Evolutionary conservation across 2,888 invertebrate species (phyloP).

Genomic region (Pammene fasciana): DNA sequence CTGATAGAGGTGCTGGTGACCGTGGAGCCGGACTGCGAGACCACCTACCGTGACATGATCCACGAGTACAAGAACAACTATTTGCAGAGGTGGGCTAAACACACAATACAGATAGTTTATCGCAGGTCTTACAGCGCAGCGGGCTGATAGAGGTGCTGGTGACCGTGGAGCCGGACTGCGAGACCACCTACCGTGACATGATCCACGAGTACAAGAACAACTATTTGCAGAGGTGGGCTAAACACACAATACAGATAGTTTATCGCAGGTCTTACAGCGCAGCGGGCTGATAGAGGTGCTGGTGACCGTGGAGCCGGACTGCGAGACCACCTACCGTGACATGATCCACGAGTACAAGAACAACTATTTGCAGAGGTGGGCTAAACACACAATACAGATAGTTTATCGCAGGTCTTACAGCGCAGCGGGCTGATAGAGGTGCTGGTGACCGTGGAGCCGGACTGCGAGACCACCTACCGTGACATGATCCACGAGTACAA

Average conservation of each 20-base stretch:
- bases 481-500: conserved; percentile 94
- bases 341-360: conserved; percentile 93
- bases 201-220: conserved; percentile 91
- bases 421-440: conserved; percentile 92
- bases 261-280: conserved; percentile 88
- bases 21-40: conserved; percentile 93
- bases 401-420: conserved; percentile 87
- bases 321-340: conserved; percentile 92
- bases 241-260: too few species aligned
- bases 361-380: conserved; percentile 86
- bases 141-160: conserved; percentile 91
- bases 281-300: conserved; percentile 93
- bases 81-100: conserved; percentile 83
- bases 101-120: too few species aligned
- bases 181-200: conserved; percentile 92
- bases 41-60: conserved; percentile 93
- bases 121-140: conserved; percentile 91
- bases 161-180: conserved; percentile 93
- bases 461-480: conserved; percentile 92
- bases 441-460: conserved; percentile 91
- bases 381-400: too few species aligned
- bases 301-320: conserved; percentile 91
- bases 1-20: conserved; percentile 91
- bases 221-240: conserved; percentile 86
- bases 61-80: conserved; percentile 91